Conservation (phyloP, 2,888 invertebrate genomes). For the Caenorhabditis afra region DNA sequence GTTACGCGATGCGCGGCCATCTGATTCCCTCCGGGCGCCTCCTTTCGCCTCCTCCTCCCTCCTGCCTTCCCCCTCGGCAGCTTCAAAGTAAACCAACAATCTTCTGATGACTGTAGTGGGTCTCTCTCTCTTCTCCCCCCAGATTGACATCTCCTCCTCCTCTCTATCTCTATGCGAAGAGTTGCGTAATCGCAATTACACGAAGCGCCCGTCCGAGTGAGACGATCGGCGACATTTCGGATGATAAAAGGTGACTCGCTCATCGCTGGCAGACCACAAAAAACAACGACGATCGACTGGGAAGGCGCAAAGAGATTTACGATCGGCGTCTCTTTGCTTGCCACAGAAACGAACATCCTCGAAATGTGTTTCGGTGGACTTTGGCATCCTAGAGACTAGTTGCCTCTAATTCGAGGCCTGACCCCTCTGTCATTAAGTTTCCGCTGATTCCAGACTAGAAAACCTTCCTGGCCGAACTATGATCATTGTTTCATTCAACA, state of each 20-base stretch:
- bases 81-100: conserved; percentile 53
- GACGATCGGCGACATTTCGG: conserved; percentile 34
- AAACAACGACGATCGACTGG: conserved; percentile 16
- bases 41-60: conserved; percentile 17
- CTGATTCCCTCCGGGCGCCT: conserved; percentile 36
- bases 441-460: neutral
- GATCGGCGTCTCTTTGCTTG: neutral
- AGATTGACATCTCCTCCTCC: conserved; percentile 24
- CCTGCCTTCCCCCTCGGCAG: conserved; percentile 19
- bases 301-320: conserved; percentile 18
- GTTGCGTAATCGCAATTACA: conserved; percentile 51
- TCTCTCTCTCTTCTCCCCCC: conserved; percentile 5
- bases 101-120: conserved; percentile 12
- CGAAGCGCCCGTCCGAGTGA: conserved; percentile 20
- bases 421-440: neutral
- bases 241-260: conserved; percentile 53
- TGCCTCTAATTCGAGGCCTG: neutral
- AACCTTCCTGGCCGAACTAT: too few species aligned
- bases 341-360: too few species aligned
- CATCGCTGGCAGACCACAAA: conserved; percentile 22
- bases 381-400: neutral
- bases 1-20: conserved; percentile 56
- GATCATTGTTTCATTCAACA: too few species aligned
- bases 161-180: conserved; percentile 14
- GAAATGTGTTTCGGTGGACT: too few species aligned